Percentiles rank a stretch among this genome's conserved stretches.
phyloP scores from a whole-genome alignment of 2,888 invertebrate genomes.

The Salticus scenicus region DNA sequence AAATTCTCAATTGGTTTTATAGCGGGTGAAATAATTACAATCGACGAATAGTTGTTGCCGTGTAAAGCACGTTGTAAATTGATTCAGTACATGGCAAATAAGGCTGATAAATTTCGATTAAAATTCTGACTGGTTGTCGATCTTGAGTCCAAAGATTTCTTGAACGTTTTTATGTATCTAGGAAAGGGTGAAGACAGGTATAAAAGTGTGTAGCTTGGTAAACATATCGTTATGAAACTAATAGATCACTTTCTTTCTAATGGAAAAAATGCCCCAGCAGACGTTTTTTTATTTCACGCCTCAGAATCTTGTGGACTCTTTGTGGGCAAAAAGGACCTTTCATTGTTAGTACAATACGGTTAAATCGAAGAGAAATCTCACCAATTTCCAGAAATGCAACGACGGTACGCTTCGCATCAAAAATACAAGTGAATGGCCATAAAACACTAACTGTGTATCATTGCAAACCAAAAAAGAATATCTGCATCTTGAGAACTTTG shows the following conservation, averaged over 20 bases:
- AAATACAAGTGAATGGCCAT: not conserved
- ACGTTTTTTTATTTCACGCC: not conserved
- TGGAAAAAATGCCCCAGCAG: not conserved
- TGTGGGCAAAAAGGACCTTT: not conserved
- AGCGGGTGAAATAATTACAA: not conserved
- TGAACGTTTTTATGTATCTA: not conserved
- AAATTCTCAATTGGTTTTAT: not conserved
- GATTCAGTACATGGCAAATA: not conserved
- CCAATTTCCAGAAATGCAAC: not conserved
- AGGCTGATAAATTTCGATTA: constrained; percentile 1
- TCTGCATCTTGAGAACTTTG: not conserved
- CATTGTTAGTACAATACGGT: not conserved
- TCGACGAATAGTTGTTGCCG: not conserved
- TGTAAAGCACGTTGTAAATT: not conserved
- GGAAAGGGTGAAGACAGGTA: not conserved
- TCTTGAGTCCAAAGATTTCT: not conserved
- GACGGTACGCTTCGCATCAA: not conserved
- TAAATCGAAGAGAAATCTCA: not conserved
- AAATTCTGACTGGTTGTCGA: constrained; percentile 1
- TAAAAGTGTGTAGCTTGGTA: not conserved
- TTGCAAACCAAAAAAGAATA: not conserved
- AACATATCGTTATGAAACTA: not conserved
- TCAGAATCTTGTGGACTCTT: not conserved
- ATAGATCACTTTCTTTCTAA: not conserved
- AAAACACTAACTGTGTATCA: not conserved